Evolutionary conservation across 2,113 vertebrate species (phyloP).

Genomic region (Archilochus colubris): DNA sequence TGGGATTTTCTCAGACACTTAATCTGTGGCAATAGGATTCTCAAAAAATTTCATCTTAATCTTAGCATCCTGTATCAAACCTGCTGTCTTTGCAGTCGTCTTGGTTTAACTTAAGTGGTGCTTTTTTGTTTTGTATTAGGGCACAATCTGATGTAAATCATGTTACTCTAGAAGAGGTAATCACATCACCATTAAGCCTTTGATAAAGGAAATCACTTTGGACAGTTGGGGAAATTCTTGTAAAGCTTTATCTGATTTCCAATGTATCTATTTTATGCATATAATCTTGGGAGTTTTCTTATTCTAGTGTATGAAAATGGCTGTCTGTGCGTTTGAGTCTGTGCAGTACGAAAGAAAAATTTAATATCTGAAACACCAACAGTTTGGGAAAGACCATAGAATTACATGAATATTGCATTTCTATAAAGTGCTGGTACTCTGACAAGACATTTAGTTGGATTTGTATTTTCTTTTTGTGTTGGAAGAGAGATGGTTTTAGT

Average conservation of each 20-base stretch:
- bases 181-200: slow-evolving; percentile 47
- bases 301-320: slow-evolving; percentile 14
- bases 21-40: neutral
- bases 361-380: neutral
- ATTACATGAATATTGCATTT: neutral
- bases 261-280: slow-evolving; percentile 54
- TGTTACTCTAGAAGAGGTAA: neutral
- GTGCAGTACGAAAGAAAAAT: neutral
- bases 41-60: neutral
- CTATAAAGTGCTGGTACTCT: slow-evolving; percentile 32
- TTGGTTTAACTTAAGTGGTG: slow-evolving; percentile 1
- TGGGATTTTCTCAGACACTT: neutral
- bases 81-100: neutral
- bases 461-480: slow-evolving; percentile 63
- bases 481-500: slow-evolving; percentile 56
- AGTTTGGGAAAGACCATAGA: neutral
- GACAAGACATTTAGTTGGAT: slow-evolving; percentile 19
- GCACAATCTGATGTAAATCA: slow-evolving; percentile 10
- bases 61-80: neutral
- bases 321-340: neutral
- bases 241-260: slow-evolving; percentile 60
- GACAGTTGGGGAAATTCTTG: slow-evolving; percentile 28
- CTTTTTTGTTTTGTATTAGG: slow-evolving; percentile 37
- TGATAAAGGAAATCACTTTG: slow-evolving; percentile 46
- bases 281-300: slow-evolving; percentile 37